Evolutionary conservation across 2,888 invertebrate species (phyloP).

Genomic region (Amphipyra tragopoginis): DNA sequence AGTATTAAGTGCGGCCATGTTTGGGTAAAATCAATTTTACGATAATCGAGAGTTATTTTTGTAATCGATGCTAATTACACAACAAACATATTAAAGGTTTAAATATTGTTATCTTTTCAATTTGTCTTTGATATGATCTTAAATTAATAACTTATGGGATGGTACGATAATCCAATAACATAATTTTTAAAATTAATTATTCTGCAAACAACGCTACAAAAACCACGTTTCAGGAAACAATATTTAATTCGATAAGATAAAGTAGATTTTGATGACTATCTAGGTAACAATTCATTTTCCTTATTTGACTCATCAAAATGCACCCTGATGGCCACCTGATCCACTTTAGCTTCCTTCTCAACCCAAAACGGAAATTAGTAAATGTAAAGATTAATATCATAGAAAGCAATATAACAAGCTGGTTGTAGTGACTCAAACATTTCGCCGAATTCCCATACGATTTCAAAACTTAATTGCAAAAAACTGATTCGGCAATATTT

Average conservation of each 20-base stretch:
- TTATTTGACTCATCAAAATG: constrained; percentile 5
- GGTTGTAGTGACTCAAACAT: constrained; percentile 31
- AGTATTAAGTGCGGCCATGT: constrained; percentile 18
- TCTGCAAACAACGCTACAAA: too few species aligned
- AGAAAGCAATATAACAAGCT: constrained; percentile 26
- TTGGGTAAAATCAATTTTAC: constrained; percentile 33
- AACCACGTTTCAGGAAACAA: too few species aligned
- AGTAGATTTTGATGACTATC: too few species aligned
- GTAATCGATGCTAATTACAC: not conserved
- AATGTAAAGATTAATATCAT: constrained; percentile 24
- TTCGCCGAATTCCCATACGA: constrained; percentile 50
- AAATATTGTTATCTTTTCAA: not conserved
- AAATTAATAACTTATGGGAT: too few species aligned
- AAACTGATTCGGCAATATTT: constrained; percentile 47
- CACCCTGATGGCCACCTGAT: not conserved
- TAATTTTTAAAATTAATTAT: too few species aligned
- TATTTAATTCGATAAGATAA: too few species aligned
- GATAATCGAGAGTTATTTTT: constrained; percentile 29
- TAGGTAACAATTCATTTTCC: too few species aligned
- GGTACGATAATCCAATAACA: too few species aligned
- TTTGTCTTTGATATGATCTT: too few species aligned
- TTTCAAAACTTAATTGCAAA: constrained; percentile 61
- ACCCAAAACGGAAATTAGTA: constrained; percentile 22
- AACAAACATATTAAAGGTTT: not conserved
- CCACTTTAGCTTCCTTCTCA: constrained; percentile 7